Evolutionary conservation across 2,113 vertebrate species (phyloP).

Genomic region (Athene noctua): DNA sequence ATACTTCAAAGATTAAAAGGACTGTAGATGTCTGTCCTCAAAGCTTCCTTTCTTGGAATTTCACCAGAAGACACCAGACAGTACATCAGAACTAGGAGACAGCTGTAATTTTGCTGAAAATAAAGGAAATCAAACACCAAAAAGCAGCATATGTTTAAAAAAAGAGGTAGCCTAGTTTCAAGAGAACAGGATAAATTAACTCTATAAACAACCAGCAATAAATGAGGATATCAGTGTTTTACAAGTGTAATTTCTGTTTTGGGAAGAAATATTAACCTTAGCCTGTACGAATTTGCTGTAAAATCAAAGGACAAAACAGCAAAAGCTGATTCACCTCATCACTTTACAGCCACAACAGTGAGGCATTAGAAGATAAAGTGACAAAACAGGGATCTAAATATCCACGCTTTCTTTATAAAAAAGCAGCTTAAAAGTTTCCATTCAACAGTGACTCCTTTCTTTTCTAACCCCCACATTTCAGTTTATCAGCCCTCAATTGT

Average conservation of each 20-base stretch:
- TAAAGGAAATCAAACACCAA: background rate
- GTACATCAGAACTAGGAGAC: background rate
- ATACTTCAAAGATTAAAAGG: background rate
- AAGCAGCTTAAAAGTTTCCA: background rate
- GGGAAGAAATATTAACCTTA: background rate
- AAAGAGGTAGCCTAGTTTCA: background rate
- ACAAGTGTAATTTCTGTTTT: background rate
- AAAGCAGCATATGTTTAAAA: background rate
- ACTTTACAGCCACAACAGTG: background rate
- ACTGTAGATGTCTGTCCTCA: background rate
- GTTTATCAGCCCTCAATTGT: background rate
- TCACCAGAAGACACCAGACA: background rate
- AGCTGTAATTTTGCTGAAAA: constrained; percentile 15
- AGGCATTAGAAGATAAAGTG: background rate
- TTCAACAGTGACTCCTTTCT: background rate
- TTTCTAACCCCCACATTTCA: background rate
- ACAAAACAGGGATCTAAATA: background rate
- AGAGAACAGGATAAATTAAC: background rate
- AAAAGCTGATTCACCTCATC: background rate
- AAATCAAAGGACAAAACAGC: background rate
- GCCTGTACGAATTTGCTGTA: background rate
- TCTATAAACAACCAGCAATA: background rate
- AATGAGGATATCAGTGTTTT: background rate
- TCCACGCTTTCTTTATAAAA: background rate
- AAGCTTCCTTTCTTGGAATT: background rate